Percentiles rank a stretch among this genome's conserved stretches.
phyloP scores from a whole-genome alignment of 2,797 vertebrate species.

The Jordanella pulchra region DNA sequence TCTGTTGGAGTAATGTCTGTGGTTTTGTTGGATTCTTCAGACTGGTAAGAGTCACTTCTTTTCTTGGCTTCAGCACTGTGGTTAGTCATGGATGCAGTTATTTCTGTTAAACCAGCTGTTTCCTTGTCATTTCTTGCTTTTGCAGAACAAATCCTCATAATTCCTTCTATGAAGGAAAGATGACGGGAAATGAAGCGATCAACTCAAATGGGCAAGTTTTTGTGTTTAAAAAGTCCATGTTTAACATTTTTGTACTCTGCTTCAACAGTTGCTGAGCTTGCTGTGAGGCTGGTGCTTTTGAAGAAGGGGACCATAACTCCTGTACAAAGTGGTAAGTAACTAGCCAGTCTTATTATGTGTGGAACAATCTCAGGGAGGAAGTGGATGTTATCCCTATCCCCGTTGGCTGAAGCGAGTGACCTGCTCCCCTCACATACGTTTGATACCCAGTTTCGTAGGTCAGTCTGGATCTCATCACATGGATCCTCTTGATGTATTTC shows the following conservation, averaged over 20 bases:
- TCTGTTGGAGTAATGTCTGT: background rate
- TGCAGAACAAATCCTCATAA: too few relatives aligned
- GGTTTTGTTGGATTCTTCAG: background rate
- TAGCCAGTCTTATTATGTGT: background rate
- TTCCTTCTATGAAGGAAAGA: background rate
- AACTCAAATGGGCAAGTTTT: background rate
- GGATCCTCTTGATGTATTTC: too few relatives aligned
- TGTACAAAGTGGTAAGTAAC: background rate
- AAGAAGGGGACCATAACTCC: too few relatives aligned
- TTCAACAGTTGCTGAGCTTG: background rate
- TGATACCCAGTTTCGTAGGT: too few relatives aligned
- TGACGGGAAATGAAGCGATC: background rate
- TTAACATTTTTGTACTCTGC: background rate
- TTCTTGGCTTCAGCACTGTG: background rate
- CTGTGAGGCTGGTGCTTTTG: background rate
- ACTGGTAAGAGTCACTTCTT: background rate
- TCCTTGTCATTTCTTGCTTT: too few relatives aligned
- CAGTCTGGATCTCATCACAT: too few relatives aligned
- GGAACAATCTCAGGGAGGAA: conserved; percentile 1
- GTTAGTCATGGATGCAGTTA: background rate
- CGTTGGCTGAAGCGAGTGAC: too few relatives aligned
- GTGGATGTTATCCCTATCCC: too few relatives aligned
- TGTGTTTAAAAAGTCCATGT: background rate
- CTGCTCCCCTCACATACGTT: too few relatives aligned
- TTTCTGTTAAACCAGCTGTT: background rate